phyloP scores from a whole-genome alignment of 2,888 invertebrate species.

The Lissocephala sabroskyi region DNA sequence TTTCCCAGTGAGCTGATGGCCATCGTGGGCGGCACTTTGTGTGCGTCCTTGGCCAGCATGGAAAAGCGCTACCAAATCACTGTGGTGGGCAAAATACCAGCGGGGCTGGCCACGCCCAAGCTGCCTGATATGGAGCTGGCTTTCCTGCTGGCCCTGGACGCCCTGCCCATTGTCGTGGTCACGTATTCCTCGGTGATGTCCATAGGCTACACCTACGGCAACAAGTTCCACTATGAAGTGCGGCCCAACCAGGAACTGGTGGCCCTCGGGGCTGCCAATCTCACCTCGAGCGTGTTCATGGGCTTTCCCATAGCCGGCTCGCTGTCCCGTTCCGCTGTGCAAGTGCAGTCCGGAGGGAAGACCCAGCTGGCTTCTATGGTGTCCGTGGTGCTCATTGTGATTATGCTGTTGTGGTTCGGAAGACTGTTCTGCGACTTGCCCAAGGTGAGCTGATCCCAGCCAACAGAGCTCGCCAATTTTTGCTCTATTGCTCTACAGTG shows the following conservation, averaged over 20 bases:
- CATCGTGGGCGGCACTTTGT: slow-evolving; percentile 78
- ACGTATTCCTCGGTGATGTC: slow-evolving; percentile 81
- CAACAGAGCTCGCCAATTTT: too few species aligned
- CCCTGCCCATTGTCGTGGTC: slow-evolving; percentile 79
- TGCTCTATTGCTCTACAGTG: slow-evolving; percentile 69
- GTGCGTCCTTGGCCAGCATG: slow-evolving; percentile 76
- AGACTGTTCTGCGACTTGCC: slow-evolving; percentile 86
- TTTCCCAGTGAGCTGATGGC: slow-evolving; percentile 82
- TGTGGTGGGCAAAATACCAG: slow-evolving; percentile 79
- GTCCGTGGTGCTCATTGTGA: slow-evolving; percentile 79
- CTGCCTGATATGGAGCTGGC: slow-evolving; percentile 75
- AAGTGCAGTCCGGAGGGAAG: slow-evolving; percentile 83
- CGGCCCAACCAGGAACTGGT: slow-evolving; percentile 81
- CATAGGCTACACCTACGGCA: slow-evolving; percentile 81
- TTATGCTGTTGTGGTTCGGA: slow-evolving; percentile 84
- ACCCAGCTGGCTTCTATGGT: slow-evolving; percentile 85
- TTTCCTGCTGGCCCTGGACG: slow-evolving; percentile 74
- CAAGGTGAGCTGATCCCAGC: slow-evolving; percentile 63
- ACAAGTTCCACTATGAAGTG: slow-evolving; percentile 78
- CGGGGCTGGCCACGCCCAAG: slow-evolving; percentile 77
- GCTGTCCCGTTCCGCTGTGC: slow-evolving; percentile 79
- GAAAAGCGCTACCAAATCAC: slow-evolving; percentile 74
- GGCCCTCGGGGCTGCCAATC: slow-evolving; percentile 79
- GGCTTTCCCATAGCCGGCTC: slow-evolving; percentile 79
- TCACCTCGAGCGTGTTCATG: slow-evolving; percentile 78